Percentiles rank a stretch among this genome's conserved stretches.
Evolutionary conservation across 2,113 vertebrate genomes (phyloP).

Genomic region (Dromas ardeola): DNA sequence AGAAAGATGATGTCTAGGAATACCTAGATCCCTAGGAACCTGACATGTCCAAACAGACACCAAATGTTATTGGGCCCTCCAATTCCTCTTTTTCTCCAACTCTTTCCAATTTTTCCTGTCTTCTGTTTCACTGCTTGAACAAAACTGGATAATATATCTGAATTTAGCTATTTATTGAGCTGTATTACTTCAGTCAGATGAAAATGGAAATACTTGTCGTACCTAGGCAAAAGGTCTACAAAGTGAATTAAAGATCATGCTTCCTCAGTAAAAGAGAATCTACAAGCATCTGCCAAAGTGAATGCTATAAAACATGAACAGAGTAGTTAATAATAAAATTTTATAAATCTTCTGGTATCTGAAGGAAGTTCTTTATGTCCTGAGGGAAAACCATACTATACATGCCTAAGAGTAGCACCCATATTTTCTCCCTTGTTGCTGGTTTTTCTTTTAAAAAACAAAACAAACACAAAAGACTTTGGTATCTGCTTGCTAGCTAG

Average conservation of each 20-base stretch:
- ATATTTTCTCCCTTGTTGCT: neutral
- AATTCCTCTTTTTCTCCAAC: neutral
- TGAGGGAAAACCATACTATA: neutral
- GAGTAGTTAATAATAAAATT: neutral
- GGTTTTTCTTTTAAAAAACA: neutral
- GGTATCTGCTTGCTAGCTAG: neutral
- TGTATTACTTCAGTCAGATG: neutral
- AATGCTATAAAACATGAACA: neutral
- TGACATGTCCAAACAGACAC: neutral
- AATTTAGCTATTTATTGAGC: neutral
- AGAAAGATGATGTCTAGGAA: neutral
- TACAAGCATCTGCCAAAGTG: neutral
- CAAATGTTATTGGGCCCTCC: neutral
- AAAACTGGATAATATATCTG: neutral
- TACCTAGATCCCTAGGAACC: neutral
- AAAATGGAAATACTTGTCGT: neutral
- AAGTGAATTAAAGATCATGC: neutral
- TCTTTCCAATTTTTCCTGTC: neutral
- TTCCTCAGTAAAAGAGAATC: neutral
- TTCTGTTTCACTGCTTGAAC: neutral
- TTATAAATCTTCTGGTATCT: neutral
- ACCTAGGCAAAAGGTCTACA: neutral
- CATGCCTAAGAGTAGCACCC: neutral
- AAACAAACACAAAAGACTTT: neutral
- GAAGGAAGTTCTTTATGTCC: neutral